Conservation (phyloP, 1,140 invertebrate species). For the Chelonus insularis region DNA sequence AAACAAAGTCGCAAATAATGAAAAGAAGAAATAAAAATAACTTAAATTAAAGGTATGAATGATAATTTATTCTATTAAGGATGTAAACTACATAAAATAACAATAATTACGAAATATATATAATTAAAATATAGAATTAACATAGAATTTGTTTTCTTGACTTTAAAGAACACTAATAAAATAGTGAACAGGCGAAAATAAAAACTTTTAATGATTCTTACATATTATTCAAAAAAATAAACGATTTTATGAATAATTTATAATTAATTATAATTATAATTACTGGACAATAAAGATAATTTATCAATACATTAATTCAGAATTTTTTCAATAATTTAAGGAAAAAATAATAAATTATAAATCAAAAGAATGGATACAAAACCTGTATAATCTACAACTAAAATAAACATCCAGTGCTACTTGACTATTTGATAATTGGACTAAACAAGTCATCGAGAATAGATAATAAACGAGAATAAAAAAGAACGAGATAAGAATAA, state of each 20-base stretch:
- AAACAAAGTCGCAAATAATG: slow-evolving; percentile 40
- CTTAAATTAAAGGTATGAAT: slow-evolving; percentile 50
- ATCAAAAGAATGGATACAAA: not conserved
- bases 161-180: not conserved
- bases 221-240: too few relatives aligned
- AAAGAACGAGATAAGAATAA: too few relatives aligned
- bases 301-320: not conserved
- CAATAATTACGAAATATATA: slow-evolving; percentile 51
- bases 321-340: slow-evolving; percentile 6
- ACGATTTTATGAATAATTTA: slow-evolving; percentile 8
- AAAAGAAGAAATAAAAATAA: slow-evolving; percentile 7
- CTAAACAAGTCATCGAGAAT: not conserved
- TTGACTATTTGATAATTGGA: not conserved
- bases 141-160: not conserved
- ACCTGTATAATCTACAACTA: not conserved
- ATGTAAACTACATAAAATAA: slow-evolving; percentile 56
- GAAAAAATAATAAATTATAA: not conserved
- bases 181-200: too few relatives aligned
- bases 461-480: not conserved
- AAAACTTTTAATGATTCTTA: too few relatives aligned
- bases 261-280: not conserved
- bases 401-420: not conserved
- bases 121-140: slow-evolving; percentile 15
- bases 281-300: not conserved
- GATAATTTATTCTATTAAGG: slow-evolving; percentile 60